Evolutionary conservation across 2,888 invertebrate species (phyloP).

Genomic region (Nomada hirtipes): DNA sequence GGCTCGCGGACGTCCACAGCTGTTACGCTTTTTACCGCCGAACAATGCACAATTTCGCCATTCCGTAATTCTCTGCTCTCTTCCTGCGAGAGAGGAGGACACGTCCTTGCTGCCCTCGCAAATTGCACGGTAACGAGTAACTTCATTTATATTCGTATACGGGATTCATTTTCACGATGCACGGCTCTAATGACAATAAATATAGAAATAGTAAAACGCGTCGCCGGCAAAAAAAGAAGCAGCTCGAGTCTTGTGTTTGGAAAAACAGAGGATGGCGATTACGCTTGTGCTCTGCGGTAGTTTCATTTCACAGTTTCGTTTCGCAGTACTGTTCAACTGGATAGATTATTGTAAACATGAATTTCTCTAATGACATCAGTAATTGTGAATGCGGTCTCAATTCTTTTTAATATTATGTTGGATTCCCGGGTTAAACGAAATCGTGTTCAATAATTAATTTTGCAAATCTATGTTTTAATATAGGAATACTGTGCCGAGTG

Average conservation of each 20-base stretch:
- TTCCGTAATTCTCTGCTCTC: constrained; percentile 35
- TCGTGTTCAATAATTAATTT: no score
- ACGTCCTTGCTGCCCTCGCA: constrained; percentile 32
- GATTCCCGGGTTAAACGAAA: no score
- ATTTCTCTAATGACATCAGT: no score
- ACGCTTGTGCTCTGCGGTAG: no score
- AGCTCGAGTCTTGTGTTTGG: background rate
- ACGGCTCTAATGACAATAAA: constrained; percentile 28
- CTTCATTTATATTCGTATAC: constrained; percentile 41
- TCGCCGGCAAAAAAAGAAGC: no score
- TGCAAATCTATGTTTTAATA: no score
- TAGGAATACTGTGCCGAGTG: no score
- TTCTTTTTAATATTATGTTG: no score
- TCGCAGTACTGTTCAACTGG: no score
- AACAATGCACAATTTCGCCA: constrained; percentile 55
- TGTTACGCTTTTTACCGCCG: constrained; percentile 51
- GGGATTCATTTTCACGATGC: constrained; percentile 16
- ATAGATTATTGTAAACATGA: no score
- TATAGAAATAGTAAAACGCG: background rate
- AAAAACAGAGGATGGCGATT: background rate
- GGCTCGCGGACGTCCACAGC: constrained; percentile 32
- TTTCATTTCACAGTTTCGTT: no score
- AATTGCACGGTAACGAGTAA: constrained; percentile 51
- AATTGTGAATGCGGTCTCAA: no score
- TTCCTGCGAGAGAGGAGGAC: constrained; percentile 1